Base-by-base conservation (phyloP, 2,113 vertebrate species). In the Manacus vitellinus region DNA sequence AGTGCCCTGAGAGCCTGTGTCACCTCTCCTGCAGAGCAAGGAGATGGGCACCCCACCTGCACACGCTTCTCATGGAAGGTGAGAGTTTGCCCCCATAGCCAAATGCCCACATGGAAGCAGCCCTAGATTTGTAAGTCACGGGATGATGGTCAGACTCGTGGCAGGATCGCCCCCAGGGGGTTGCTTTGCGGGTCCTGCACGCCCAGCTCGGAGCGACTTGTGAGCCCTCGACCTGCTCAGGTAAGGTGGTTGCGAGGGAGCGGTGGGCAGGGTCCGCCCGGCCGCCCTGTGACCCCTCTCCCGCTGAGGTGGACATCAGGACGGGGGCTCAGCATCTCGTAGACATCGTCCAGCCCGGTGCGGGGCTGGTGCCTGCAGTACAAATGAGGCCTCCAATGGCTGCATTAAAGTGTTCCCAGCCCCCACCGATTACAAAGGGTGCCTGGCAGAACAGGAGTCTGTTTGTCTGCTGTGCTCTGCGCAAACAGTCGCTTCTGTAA, bases 381-480 rank as follows among this genome's bases (percentile, higher is more conserved):
- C 44, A 71, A 91, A 71, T 4, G 67, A 43, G 66, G n/a, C 85
- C 85, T 89, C 70, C 28, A 8, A 54, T 37, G 93, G 37, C 70
- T 74, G 67, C 79, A 21, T 14, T 59, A 9, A 78, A 86, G 47
- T 13, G 47, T 62, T 94, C 89, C 91, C 95, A 95, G 61, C 95
- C 94, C 91, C 90, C 95, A 66, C 25, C 3, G 10, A 79, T 92
- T 89, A 96, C 93, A 88, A 91, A 96, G 89, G 71, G 72, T 93
- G 92, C 86, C 93, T 76, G 77, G 88, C 91, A 89, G 93, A 96
- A 96, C 89, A 94, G 92, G 89, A 95, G 92, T 72, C 93, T 96
- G 94, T 95, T 97, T 95, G 97, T 97, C 95, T 96, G 93, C 92
- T 3, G 18, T 6, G 20, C 82, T 93, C 86, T 88, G 81, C 81